Evolutionary conservation across 2,888 invertebrate genomes (phyloP).

Genomic region (Venusia cambrica): DNA sequence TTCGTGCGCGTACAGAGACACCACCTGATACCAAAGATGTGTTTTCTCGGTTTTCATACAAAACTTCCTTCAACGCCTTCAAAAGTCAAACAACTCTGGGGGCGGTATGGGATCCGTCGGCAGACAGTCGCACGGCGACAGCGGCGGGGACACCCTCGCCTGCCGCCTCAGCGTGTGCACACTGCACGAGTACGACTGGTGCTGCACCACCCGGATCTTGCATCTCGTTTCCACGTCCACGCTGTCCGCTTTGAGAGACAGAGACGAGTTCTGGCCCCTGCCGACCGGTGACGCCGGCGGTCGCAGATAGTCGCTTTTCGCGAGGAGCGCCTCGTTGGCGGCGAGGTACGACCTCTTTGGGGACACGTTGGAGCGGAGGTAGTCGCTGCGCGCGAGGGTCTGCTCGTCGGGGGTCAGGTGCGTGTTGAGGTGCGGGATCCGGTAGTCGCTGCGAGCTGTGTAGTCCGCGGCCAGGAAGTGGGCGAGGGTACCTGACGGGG

Average conservation of each 20-base stretch:
- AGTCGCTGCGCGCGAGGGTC: constrained; percentile 26
- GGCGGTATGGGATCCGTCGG: constrained; percentile 65
- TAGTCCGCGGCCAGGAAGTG: constrained; percentile 64
- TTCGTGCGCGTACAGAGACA: no score
- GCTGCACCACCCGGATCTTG: constrained; percentile 36
- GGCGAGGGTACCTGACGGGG: constrained; percentile 60
- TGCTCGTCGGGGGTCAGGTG: constrained; percentile 26
- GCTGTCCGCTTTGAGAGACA: constrained; percentile 54
- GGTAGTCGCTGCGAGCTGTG: constrained; percentile 55
- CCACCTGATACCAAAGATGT: no score
- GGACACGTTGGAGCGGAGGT: constrained; percentile 19
- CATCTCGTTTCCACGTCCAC: constrained; percentile 36
- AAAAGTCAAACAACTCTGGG: constrained; percentile 63
- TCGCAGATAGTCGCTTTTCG: constrained; percentile 20
- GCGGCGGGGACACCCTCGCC: constrained; percentile 42
- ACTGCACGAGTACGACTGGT: constrained; percentile 46
- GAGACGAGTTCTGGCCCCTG: no score
- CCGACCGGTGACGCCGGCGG: constrained; percentile 45
- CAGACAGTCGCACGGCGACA: constrained; percentile 53
- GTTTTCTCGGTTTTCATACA: constrained; percentile 1
- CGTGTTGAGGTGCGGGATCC: constrained; percentile 43
- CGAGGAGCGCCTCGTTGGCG: constrained; percentile 8
- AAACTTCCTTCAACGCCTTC: background rate
- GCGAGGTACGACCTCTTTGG: constrained; percentile 15
- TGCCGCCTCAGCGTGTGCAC: constrained; percentile 51